Base-by-base conservation (phyloP, 2,113 vertebrate genomes). In the Collichthys lucidus region DNA sequence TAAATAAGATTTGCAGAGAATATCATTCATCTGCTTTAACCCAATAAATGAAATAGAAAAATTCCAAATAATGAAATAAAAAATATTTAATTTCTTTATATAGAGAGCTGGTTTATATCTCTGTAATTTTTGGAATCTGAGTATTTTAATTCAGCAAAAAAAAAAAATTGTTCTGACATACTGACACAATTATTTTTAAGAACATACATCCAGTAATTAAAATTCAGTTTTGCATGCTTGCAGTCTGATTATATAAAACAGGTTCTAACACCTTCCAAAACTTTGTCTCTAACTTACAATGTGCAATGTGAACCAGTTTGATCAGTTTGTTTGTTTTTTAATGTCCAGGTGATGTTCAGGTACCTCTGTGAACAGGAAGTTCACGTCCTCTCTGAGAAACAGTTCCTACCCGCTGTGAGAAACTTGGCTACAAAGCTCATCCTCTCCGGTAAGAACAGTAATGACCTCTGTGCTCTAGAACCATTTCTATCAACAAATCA, bases 301-400 rank as follows among this genome's bases (percentile, higher is more conserved):
- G 3, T 40, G 35, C 35, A 40, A 9, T 40, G 7, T 40, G 6
- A 40, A 40, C 14, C 14, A 24, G 17, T 50, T 56, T 61, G 70
- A 81, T 49, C 0, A 11, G n/a, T n/a, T n/a, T n/a, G n/a, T 81
- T 31, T 47, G 44, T 74, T 56, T 69, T n/a, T 46, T n/a, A n/a
- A 2, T 84, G 42, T 79, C 74, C 83, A 99, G 98, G 93, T 98
- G 87, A 94, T 97, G 80, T 96, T 96, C 90, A 94, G 91, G 52
- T 95, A 96, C 87, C 92, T 99, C 50, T 93, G 92, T 78, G 93
- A 94, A n/a, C 94, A 95, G 50, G 89, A 89, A 69, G 93, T 81
- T 52, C 90, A 94, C 31, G 17, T 61, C 61, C 94, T 97, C 86
- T 94, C 92, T 0, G 97, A 99, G 92, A 97, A 97, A 75, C 91